These are phyloP conservation scores for Planiliza haematocheilus DNA, from an alignment of 2,113 vertebrate genomes.

Conservation along the genomic window DNA sequence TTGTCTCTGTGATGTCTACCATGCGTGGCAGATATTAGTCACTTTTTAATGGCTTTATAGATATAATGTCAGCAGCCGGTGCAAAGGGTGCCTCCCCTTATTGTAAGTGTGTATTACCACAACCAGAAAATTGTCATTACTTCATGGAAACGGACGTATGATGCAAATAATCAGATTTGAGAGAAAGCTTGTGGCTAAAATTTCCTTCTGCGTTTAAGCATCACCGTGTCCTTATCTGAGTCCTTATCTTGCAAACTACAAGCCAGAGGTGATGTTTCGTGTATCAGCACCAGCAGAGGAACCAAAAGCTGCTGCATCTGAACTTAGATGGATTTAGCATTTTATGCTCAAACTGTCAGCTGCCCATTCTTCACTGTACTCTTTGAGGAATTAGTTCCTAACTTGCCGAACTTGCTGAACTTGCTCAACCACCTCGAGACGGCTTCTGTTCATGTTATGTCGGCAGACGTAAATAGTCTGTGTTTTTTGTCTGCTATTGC, in stretches of 20 bases:
- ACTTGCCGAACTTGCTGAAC: background rate
- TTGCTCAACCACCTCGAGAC: background rate
- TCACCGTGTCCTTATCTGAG: too few species aligned
- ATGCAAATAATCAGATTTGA: background rate
- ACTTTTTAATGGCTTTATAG: background rate
- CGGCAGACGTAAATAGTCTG: background rate
- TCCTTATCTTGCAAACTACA: background rate
- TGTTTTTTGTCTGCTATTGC: background rate
- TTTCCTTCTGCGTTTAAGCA: too few species aligned
- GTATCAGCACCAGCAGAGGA: background rate
- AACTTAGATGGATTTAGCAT: background rate
- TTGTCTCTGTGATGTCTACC: too few species aligned
- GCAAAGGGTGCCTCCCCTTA: conserved; percentile 18
- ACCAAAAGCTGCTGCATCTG: background rate
- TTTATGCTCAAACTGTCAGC: too few species aligned
- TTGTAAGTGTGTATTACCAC: background rate
- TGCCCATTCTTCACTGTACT: background rate
- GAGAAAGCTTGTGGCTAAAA: too few species aligned
- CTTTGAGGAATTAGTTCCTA: background rate
- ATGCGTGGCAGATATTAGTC: conserved; percentile 3
- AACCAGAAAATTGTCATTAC: background rate
- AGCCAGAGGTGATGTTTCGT: background rate
- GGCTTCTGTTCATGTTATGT: background rate
- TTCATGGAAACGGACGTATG: background rate
- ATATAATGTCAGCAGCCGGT: background rate